These are phyloP conservation scores for Embidobia sp. DNA, from an alignment of 2,888 invertebrate genomes.

Conservation along the genomic window DNA sequence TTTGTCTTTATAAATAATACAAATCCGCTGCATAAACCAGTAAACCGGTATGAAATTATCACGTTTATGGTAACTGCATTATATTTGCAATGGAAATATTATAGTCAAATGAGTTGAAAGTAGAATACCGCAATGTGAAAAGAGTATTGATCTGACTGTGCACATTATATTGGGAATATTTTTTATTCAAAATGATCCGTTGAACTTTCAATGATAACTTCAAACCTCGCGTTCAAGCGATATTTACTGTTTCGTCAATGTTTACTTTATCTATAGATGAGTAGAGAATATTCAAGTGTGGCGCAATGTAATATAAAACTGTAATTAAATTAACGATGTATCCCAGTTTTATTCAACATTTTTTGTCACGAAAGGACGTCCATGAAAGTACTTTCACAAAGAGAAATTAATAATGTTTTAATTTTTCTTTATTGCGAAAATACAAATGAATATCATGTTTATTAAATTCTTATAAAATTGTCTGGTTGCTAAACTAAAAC, in stretches of 20 bases:
- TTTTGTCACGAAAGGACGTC: no score
- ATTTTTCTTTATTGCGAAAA: no score
- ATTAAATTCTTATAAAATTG: no score
- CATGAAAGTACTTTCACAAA: no score
- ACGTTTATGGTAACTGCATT: not conserved
- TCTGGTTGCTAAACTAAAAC: no score
- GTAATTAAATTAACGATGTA: constrained; percentile 23
- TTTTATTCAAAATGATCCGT: constrained; percentile 21
- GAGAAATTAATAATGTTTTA: no score
- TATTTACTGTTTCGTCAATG: constrained; percentile 32
- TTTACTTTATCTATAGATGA: constrained; percentile 14
- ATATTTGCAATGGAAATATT: not conserved
- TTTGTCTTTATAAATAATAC: no score
- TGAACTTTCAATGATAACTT: constrained; percentile 23
- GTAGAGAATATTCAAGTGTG: constrained; percentile 12
- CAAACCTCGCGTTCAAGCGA: constrained; percentile 2
- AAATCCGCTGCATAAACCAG: no score
- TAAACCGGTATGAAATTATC: no score
- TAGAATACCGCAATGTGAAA: not conserved
- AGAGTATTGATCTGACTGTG: constrained; percentile 20
- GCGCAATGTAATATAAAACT: constrained; percentile 6
- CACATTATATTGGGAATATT: constrained; percentile 20
- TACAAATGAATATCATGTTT: no score
- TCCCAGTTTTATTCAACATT: no score
- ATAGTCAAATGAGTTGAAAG: not conserved